phyloP scores from a whole-genome alignment of 1,140 invertebrate genomes.

The Hermatobates lingyangjiaoensis region DNA sequence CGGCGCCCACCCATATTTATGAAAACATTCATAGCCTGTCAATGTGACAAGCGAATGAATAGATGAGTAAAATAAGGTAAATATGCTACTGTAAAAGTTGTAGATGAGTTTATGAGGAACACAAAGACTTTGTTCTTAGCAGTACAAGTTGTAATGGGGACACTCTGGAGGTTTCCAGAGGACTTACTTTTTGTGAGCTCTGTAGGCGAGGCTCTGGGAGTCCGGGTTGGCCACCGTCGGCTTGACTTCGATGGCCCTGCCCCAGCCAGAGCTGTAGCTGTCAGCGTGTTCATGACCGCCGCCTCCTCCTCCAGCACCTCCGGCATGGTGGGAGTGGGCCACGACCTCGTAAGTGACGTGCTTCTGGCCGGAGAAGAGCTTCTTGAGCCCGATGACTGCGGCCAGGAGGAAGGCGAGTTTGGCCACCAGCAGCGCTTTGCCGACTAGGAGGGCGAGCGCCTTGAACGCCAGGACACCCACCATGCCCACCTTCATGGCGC shows the following conservation, averaged over 20 bases:
- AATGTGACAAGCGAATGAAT: too few relatives aligned
- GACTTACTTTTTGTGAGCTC: slow-evolving; percentile 30
- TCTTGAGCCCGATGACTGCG: slow-evolving; percentile 61
- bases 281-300: slow-evolving; percentile 24
- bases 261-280: slow-evolving; percentile 30
- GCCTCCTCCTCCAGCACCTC: slow-evolving; percentile 26
- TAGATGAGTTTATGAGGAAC: too few relatives aligned
- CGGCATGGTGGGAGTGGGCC: slow-evolving; percentile 37
- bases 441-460: slow-evolving; percentile 56
- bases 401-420: slow-evolving; percentile 61
- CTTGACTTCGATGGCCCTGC: slow-evolving; percentile 26
- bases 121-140: too few relatives aligned
- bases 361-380: slow-evolving; percentile 50
- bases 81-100: too few relatives aligned
- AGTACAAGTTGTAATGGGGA: too few relatives aligned
- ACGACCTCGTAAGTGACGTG: slow-evolving; percentile 57
- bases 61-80: too few relatives aligned
- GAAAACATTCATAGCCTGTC: too few relatives aligned
- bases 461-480: slow-evolving; percentile 60
- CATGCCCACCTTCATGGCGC: slow-evolving; percentile 56
- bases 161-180: too few relatives aligned
- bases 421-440: slow-evolving; percentile 60
- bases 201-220: slow-evolving; percentile 42
- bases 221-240: slow-evolving; percentile 24
- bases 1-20: too few relatives aligned